phyloP scores from a whole-genome alignment of 2,888 invertebrate genomes.

The Stegophylla sp. region DNA sequence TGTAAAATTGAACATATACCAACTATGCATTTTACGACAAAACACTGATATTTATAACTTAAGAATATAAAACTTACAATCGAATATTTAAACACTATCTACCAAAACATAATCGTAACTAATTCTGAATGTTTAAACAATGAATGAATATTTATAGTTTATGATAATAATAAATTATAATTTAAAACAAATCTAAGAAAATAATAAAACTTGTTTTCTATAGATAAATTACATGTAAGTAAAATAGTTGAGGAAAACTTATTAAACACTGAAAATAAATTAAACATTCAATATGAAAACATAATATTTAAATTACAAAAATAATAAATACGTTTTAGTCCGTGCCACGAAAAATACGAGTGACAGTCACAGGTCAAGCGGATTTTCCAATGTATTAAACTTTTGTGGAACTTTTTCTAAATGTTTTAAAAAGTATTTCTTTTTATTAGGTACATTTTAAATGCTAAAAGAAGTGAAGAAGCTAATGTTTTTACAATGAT shows the following conservation, averaged over 20 bases:
- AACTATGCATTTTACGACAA: neutral
- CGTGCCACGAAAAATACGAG: neutral
- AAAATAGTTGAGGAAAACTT: neutral
- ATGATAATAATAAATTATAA: neutral
- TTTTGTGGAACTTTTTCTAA: no score
- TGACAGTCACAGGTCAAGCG: neutral
- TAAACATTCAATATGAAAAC: neutral
- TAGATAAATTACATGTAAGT: neutral
- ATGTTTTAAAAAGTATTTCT: no score
- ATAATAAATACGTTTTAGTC: neutral
- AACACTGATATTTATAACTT: neutral
- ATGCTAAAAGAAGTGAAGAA: no score
- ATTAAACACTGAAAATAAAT: neutral
- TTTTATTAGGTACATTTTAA: no score
- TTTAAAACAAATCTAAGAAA: neutral
- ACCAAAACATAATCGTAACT: neutral
- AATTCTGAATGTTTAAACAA: neutral
- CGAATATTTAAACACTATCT: neutral
- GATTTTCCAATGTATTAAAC: no score
- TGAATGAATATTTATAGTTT: no score
- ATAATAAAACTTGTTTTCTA: neutral
- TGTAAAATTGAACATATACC: neutral
- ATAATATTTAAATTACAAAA: neutral
- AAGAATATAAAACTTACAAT: neutral
- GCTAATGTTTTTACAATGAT: no score